Base-by-base conservation (phyloP, 1,140 invertebrate genomes). In the Eurosta solidaginis region DNA sequence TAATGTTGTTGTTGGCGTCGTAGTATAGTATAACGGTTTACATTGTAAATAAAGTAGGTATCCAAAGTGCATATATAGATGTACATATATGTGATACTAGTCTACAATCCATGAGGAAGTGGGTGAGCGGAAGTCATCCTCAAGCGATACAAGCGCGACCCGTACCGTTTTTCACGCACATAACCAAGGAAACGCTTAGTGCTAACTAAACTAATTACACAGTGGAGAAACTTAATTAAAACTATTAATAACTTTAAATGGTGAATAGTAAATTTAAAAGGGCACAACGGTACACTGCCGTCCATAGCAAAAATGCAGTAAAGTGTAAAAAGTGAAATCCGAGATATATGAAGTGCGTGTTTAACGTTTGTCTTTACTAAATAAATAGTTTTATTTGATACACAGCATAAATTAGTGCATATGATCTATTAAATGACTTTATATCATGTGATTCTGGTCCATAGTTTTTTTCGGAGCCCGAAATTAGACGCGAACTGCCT, bases 151-250 rank as follows among this genome's bases (percentile, higher is more conserved):
- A n/a, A n/a, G n/a, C n/a, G 22, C 59, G 14, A 42, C 59, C 17
- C 7, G 25, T 54, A 5, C 7, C 10, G n/a, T n/a, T 20, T 9
- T 33, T 20, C 33, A 7, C 33, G n/a, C n/a, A n/a, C n/a, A n/a
- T n/a, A n/a, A 22, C 29, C 29, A 42, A 68, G 40, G 33, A 42
- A 68, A 42, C 59, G 7, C 17, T 42, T 68, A 68, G 59, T 40
- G 20, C 27, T 42, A 68, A 68, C 36, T 68, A 40, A 68, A 68
- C 59, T 68, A 68, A 68, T 68, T 68, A 68, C 59, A 68, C 33
- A 68, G 40, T 68, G 40, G 36, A 68, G 29, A 17, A 68, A 33
- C 33, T 68, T 12, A 68, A 68, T 68, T 68, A 68, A 68, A 68
- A 68, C 33, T 68, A 68, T 68, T 29, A 68, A 33, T 68, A 68